phyloP scores from a whole-genome alignment of 92 coral and sea anemone species.

The Actinernus sp. region DNA sequence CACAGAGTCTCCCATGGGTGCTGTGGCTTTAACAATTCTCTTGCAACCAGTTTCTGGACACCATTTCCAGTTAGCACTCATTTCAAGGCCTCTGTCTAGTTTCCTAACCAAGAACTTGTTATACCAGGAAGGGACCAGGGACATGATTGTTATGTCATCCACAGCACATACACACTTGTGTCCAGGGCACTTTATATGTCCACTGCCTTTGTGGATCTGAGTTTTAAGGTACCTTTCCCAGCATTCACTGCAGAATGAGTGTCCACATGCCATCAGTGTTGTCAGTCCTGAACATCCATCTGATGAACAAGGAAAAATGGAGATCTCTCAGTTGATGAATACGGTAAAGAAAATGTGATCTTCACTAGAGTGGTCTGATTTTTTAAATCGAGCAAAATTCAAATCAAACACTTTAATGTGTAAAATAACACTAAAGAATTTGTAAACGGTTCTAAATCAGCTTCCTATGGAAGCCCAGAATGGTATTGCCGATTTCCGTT shows the following conservation, averaged over 20 bases:
- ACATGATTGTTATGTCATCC: conserved; percentile 63
- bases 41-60: conserved; percentile 65
- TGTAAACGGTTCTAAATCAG: no score
- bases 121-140: conserved; percentile 61
- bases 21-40: conserved; percentile 31
- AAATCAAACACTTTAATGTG: no score
- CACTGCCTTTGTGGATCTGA: conserved; percentile 58
- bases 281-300: conserved; percentile 9
- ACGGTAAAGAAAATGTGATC: neutral
- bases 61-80: conserved; percentile 64
- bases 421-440: no score
- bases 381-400: no score
- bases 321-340: neutral
- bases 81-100: conserved; percentile 51
- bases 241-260: conserved; percentile 82
- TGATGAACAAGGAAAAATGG: neutral
- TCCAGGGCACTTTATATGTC: conserved; percentile 65
- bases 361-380: no score
- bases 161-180: conserved; percentile 53
- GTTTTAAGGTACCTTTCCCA: conserved; percentile 76
- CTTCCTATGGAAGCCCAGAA: no score
- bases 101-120: conserved; percentile 24
- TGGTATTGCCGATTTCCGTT: no score
- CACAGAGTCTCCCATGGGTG: neutral
- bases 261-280: conserved; percentile 54